Evolutionary conservation across 2,113 vertebrate genomes (phyloP).

Genomic region (Hystrix cristata): DNA sequence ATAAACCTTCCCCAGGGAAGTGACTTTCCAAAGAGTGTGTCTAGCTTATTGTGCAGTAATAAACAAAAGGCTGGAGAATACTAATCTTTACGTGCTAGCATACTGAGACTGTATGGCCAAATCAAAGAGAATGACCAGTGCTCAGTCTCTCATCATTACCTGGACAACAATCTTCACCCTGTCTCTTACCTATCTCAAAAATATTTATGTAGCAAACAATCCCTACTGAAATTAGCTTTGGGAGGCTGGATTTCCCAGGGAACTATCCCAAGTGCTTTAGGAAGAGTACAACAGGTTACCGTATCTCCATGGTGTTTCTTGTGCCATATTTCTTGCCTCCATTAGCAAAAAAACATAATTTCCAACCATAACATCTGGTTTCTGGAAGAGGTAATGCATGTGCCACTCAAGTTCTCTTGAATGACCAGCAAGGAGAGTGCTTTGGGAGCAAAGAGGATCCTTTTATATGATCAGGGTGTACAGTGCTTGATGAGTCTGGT

Average conservation of each 20-base stretch:
- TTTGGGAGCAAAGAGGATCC: not conserved
- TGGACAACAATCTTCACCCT: not conserved
- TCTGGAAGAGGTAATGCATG: not conserved
- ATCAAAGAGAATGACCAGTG: not conserved
- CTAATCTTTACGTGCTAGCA: not conserved
- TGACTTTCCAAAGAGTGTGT: not conserved
- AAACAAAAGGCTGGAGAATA: not conserved
- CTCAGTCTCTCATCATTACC: not conserved
- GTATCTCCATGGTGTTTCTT: not conserved
- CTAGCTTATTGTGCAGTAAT: not conserved
- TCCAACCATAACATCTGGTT: not conserved
- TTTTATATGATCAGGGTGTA: not conserved
- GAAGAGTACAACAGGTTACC: not conserved
- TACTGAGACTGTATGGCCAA: not conserved
- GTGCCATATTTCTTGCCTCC: not conserved
- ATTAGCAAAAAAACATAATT: not conserved
- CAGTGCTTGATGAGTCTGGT: not conserved
- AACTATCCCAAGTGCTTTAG: not conserved
- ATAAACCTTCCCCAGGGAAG: not conserved
- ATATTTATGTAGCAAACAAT: not conserved
- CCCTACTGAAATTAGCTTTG: not conserved
- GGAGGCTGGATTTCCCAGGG: not conserved
- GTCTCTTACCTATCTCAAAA: not conserved
- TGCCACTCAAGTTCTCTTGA: not conserved
- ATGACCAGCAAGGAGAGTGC: not conserved